Evolutionary conservation across 2,888 invertebrate species (phyloP), one percentile per base, ranked within the genome.

Genomic region (Drosophila dives): DNA sequence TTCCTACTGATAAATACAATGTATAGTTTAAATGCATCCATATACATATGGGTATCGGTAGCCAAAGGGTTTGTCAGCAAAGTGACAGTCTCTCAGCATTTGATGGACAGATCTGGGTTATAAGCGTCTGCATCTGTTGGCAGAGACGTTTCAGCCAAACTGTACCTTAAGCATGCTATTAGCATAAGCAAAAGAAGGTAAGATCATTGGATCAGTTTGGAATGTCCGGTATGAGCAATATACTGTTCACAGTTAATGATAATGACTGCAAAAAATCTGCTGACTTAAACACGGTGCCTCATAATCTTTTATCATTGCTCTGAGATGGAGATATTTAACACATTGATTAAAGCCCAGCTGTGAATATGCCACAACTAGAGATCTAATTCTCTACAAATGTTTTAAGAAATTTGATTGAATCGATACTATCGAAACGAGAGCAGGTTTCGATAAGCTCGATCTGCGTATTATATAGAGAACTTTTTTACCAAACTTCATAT

Each of bases 71-170:
- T 65, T 77, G 72, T 72, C 76, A 63, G 66, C 53, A 15, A 67
- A 72, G 61, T 58, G 60, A 72, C 61, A 63, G 61, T 51, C 55
- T 63, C 34, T 51, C 54, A 56, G 33, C 65, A 55, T 70, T 72
- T 83, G 86, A 83, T 77, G 74, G 83, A 83, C 82, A 75, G 74
- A 83, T 77, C 77, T 86, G 74, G 82, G 86, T 80, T 77, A 83
- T 59, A 64, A 10, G 32, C 40, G 40, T 51, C 49, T 42, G 58
- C 64, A 73, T 29, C 59, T 59, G 65, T 75, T 64, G 45, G 45
- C 61, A 45, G 33, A 45, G n/a, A 48, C 38, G 26, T 38, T 56
- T 29, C 45, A 58, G 53, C 54, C 56, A 42, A 60, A 61, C 32
- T 32, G n/a, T 48, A 60, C 51, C 34, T 54, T 55, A 50, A 48